A percentile compares a stretch with the other conserved stretches of the same genome.
Conservation (phyloP, 2,797 vertebrate species). For the Vipera latastei region DNA sequence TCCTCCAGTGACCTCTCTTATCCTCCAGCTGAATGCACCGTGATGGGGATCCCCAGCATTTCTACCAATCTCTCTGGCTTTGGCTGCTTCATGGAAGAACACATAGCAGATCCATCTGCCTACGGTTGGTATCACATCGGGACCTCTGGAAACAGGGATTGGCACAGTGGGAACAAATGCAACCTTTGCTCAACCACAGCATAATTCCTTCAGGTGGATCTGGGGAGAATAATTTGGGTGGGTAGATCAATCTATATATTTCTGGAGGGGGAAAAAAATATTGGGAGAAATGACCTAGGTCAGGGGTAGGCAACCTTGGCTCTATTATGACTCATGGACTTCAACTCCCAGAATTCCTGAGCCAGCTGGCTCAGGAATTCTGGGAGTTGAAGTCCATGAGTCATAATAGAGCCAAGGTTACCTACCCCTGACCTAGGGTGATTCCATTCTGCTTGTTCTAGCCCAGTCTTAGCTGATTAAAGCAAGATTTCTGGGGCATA, state of each 20-base stretch:
- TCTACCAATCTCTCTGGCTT: slow-evolving; percentile 95
- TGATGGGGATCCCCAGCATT: slow-evolving; percentile 95
- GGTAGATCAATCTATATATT: background rate
- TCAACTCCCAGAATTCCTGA: no score
- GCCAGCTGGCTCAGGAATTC: no score
- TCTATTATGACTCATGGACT: no score
- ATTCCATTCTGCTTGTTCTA: background rate
- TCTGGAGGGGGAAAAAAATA: background rate
- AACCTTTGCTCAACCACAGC: background rate
- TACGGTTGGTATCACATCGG: slow-evolving; percentile 74
- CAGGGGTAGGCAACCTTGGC: no score
- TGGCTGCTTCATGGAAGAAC: slow-evolving; percentile 96
- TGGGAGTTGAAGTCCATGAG: no score
- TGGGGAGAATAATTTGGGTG: background rate
- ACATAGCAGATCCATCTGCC: slow-evolving; percentile 90
- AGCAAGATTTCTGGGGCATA: background rate
- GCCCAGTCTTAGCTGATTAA: background rate
- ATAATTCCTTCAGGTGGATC: background rate
- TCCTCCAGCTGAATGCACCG: slow-evolving; percentile 86
- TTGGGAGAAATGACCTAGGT: background rate
- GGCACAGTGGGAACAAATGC: background rate
- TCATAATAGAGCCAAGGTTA: no score
- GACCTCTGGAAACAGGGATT: background rate
- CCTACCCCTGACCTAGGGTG: background rate
- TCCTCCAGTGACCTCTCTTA: background rate